Evolutionary conservation across 2,888 invertebrate species (phyloP), one percentile per base, ranked within the genome.

Genomic region (Stenodera caucasica): DNA sequence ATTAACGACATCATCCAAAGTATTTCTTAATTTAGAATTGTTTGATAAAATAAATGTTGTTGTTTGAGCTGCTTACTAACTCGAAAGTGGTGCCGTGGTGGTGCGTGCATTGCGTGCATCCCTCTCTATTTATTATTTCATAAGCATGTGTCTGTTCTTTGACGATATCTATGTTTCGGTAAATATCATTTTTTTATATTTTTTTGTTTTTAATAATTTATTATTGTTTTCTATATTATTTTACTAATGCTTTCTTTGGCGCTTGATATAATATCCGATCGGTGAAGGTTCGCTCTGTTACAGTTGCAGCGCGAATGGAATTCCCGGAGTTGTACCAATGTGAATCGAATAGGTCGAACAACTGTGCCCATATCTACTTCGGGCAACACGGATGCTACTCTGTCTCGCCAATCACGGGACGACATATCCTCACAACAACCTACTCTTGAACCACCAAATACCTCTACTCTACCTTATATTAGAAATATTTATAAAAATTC

Each of bases 281-380:
- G 76, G 76, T 76, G 74, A 76, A 74, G 76, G 73, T 64, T 61
- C 63, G 69, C 62, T 73, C 70, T 74, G 76, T 79, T 81, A 73
- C 80, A 81, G 80, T 80, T 82, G 72, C 81, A 81, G 73, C 81
- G 81, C 76, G 80, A 80, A 69, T 82, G 82, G 83, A 82, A 80
- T 76, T 81, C 81, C 73, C 81, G 80, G 75, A 82, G 81, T 78
- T 80, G 80, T 71, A 79, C 77, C 71, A 81, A 79, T 76, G 79
- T 81, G 74, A 81, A 80, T 76, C 80, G 79, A 67, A 75, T 77
- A 70, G 80, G 78, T 76, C 78, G 78, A 75, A 76, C 76, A 60
- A 74, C 77, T 76, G 80, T 77, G 71, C 76, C 76, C 76, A 78
- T 77, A 49, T 77, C 79, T 74, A 78, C 79, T 68, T 78, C 77